Evolutionary conservation across 2,888 invertebrate species (phyloP).

Genomic region (Drosophila austrosaltans): DNA sequence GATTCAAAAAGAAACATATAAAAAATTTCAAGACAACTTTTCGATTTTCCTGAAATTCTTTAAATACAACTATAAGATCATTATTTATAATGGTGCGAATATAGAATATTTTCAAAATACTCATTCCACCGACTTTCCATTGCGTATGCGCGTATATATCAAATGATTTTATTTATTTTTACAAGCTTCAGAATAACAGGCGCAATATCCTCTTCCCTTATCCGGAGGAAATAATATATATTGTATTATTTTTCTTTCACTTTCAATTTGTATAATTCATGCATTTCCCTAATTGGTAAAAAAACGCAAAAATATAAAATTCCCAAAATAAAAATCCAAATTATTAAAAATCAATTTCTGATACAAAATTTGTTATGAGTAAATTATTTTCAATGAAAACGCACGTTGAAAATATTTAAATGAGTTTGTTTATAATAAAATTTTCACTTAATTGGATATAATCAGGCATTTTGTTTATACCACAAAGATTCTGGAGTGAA

Average conservation of each 20-base stretch:
- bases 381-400: constrained; percentile 70
- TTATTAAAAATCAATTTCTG: constrained; percentile 59
- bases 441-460: constrained; percentile 80
- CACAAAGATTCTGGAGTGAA: constrained; percentile 17
- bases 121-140: neutral
- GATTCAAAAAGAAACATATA: neutral
- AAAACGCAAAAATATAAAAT: constrained; percentile 2
- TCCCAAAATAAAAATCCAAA: constrained; percentile 44
- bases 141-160: constrained; percentile 16
- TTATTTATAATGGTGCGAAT: neutral
- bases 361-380: constrained; percentile 49
- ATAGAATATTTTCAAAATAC: constrained; percentile 3
- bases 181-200: constrained; percentile 16
- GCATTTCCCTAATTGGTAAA: constrained; percentile 56
- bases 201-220: constrained; percentile 52
- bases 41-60: neutral
- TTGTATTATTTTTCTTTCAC: constrained; percentile 29
- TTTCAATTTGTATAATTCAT: constrained; percentile 50
- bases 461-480: constrained; percentile 64
- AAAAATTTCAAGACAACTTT: neutral
- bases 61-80: neutral
- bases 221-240: constrained; percentile 61
- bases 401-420: constrained; percentile 72
- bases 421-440: constrained; percentile 78
- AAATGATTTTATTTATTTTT: constrained; percentile 59